phyloP scores from a whole-genome alignment of 2,113 vertebrate genomes.

The Alces alces region DNA sequence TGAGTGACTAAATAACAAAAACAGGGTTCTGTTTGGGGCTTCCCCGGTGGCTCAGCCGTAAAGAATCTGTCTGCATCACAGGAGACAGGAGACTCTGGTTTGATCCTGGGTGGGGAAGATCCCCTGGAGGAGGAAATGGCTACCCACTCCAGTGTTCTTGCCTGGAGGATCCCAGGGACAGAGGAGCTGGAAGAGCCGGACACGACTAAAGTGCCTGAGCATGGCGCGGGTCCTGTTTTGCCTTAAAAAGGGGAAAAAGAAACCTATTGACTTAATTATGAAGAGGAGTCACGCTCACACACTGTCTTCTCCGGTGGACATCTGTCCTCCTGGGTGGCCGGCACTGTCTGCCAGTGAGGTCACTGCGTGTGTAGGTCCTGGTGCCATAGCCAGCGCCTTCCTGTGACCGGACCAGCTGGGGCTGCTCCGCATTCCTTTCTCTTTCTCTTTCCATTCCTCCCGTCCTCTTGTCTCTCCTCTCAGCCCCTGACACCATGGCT shows the following conservation, averaged over 20 bases:
- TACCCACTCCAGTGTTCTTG: background rate
- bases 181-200: background rate
- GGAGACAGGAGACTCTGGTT: background rate
- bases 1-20: background rate
- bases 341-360: background rate
- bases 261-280: background rate
- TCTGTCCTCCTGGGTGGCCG: background rate
- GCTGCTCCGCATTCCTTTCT: background rate
- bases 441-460: background rate
- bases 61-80: background rate
- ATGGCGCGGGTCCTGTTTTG: background rate
- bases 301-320: constrained; percentile 17
- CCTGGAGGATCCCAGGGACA: background rate
- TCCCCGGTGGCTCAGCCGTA: background rate
- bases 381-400: background rate
- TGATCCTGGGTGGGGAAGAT: background rate
- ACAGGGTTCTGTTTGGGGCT: background rate
- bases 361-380: background rate
- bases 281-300: too few relatives aligned
- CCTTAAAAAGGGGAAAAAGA: background rate
- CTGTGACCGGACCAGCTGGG: background rate
- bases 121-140: background rate
- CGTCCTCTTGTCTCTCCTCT: background rate
- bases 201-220: background rate
- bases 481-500: background rate